Percentiles rank a stretch among this genome's conserved stretches.
phyloP scores from a whole-genome alignment of 2,113 vertebrate genomes.

The Numenius arquata region DNA sequence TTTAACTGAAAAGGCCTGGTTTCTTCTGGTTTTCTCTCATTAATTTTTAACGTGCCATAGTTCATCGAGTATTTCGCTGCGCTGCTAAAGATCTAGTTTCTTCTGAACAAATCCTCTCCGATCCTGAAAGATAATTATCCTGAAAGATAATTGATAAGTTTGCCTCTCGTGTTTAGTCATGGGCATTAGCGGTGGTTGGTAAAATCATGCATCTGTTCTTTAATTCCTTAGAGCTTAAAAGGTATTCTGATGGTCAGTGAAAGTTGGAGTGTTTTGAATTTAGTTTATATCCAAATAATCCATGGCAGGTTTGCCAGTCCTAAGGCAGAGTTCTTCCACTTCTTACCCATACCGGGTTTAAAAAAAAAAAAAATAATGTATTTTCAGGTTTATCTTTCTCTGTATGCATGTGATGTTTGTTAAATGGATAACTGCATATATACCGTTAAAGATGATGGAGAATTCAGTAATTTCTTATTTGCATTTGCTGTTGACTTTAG shows the following conservation, averaged over 20 bases:
- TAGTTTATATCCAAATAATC: neutral
- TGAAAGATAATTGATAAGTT: neutral
- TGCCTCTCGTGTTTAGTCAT: neutral
- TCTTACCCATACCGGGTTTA: neutral
- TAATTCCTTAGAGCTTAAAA: neutral
- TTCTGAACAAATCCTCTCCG: neutral
- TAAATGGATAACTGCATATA: neutral
- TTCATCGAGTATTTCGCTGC: neutral
- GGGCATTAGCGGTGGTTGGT: neutral
- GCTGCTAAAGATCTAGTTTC: neutral
- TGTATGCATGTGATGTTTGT: accelerated
- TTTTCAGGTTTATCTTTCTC: neutral
- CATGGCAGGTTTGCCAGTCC: neutral
- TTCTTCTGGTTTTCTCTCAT: neutral
- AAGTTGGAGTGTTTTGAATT: neutral
- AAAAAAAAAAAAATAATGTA: neutral
- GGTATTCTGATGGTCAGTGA: neutral
- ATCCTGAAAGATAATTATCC: neutral
- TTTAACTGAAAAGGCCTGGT: neutral
- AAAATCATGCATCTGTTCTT: neutral
- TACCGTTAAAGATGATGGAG: neutral
- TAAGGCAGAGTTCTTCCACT: neutral
- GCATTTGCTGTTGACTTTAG: neutral
- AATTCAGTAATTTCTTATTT: neutral
- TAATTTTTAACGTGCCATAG: neutral